Evolutionary conservation across 2,888 invertebrate genomes (phyloP), one percentile per base, ranked within the genome.

Genomic region (Hydroisotoma schaefferi): DNA sequence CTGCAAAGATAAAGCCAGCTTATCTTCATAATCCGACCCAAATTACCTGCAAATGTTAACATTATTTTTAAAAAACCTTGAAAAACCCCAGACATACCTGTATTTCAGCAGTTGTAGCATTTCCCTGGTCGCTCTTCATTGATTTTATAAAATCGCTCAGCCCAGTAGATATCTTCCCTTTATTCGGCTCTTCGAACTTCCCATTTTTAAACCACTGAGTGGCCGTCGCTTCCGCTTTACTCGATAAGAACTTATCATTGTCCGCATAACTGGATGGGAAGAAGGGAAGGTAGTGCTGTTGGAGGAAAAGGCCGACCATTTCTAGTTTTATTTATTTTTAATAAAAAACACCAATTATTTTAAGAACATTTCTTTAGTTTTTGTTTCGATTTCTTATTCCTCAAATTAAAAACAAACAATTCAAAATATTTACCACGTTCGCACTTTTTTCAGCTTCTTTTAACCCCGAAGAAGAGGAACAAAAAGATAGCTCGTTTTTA

Each of bases 301-400:
- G 63, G 2, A 67, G 55, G 23, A 67, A 67, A 26, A 70, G 51
- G 8, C 70, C 70, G 8, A 66, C 66, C 69, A 70, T 70, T 48
- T 26, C 52, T 33, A 20, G 44, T 29, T 47, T 8, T 47, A 47
- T 25, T 8, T 18, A 6, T 20, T 43, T 43, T 18, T 18, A n/a
- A 10, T 33, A 33, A 15, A 10, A 33, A 15, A 8, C 8, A 33
- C 33, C 15, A 10, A 33, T 33, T 15, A 10, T 10, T 33, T 33
- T 33, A 33, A n/a, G n/a, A n/a, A n/a, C n/a, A n/a, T 33, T 15
- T 15, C 33, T 33, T 33, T 15, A 33, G 33, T 10, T 33, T 33
- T 33, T 33, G 15, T 33, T 33, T 10, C 33, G 33, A 33, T 15
- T 10, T 33, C 33, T 10, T 15, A 33, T 33, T 10, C 33, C 8